These are phyloP conservation scores for Lampris megalopsis DNA, from an alignment of 2,113 vertebrate species.

Conservation along the genomic window DNA sequence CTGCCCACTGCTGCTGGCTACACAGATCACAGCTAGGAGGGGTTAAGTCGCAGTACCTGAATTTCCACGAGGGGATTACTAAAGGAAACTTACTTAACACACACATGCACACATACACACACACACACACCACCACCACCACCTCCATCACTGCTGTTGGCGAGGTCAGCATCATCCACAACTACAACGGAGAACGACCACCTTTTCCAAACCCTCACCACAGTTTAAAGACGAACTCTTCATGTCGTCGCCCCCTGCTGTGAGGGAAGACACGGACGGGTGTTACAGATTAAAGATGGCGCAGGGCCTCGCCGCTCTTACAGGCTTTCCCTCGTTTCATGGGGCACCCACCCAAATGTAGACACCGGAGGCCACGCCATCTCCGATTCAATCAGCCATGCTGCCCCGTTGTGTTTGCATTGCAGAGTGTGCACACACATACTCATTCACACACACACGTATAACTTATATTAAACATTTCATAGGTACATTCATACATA, in stretches of 20 bases:
- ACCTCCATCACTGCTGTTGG: slow-evolving; percentile 24
- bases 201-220: slow-evolving; percentile 22
- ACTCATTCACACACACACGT: neutral
- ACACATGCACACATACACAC: neutral
- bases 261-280: slow-evolving; percentile 48
- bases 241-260: slow-evolving; percentile 37
- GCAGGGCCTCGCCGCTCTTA: slow-evolving; percentile 43
- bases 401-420: neutral
- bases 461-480: neutral
- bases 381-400: neutral
- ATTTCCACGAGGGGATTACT: too few relatives aligned
- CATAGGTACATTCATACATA: neutral
- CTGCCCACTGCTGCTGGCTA: too few relatives aligned
- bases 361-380: neutral
- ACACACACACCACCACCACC: slow-evolving; percentile 25
- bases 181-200: slow-evolving; percentile 54
- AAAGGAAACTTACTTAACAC: neutral
- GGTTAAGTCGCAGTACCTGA: too few relatives aligned
- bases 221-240: slow-evolving; percentile 55
- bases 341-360: neutral
- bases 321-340: neutral
- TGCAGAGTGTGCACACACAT: neutral
- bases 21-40: too few relatives aligned
- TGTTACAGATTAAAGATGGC: slow-evolving; percentile 57
- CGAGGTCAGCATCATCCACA: slow-evolving; percentile 53